Evolutionary conservation across 2,888 invertebrate species (phyloP).

Genomic region (Thymelicus lineola): DNA sequence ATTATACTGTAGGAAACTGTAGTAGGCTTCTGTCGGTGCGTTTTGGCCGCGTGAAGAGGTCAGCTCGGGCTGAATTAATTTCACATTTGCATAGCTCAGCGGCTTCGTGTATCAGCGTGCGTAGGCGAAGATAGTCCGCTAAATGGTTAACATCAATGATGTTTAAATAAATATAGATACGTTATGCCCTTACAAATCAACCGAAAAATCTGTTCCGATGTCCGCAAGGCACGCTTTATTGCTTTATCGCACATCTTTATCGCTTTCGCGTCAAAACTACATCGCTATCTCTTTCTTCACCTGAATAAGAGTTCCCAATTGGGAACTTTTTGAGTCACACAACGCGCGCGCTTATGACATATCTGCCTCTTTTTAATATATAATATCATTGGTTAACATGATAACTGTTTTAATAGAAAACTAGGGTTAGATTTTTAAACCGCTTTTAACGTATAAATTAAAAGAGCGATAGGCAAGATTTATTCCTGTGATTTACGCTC

Average conservation of each 20-base stretch:
- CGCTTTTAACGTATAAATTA: neutral
- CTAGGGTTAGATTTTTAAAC: neutral
- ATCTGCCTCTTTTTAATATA: too few species aligned
- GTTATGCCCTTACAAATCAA: too few species aligned
- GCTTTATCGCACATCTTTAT: too few species aligned
- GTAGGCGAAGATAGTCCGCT: constrained; percentile 1
- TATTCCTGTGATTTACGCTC: neutral
- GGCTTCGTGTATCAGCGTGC: neutral
- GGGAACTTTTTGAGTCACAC: too few species aligned
- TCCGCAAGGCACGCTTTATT: too few species aligned
- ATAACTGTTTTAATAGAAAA: constrained; percentile 20
- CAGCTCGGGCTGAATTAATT: constrained; percentile 16
- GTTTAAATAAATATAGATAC: too few species aligned
- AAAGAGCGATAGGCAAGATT: neutral
- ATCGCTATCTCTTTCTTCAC: too few species aligned
- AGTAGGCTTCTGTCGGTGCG: neutral
- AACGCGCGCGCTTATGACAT: too few species aligned
- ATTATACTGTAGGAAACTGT: neutral
- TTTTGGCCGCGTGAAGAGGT: neutral
- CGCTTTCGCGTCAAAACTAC: too few species aligned
- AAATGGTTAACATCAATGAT: constrained; percentile 21
- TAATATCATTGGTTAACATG: constrained; percentile 19
- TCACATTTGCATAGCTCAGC: constrained; percentile 29
- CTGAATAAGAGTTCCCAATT: too few species aligned
- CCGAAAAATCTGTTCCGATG: too few species aligned